Base-by-base conservation (phyloP, 2,113 vertebrate species). In the Cyprinus carpio region DNA sequence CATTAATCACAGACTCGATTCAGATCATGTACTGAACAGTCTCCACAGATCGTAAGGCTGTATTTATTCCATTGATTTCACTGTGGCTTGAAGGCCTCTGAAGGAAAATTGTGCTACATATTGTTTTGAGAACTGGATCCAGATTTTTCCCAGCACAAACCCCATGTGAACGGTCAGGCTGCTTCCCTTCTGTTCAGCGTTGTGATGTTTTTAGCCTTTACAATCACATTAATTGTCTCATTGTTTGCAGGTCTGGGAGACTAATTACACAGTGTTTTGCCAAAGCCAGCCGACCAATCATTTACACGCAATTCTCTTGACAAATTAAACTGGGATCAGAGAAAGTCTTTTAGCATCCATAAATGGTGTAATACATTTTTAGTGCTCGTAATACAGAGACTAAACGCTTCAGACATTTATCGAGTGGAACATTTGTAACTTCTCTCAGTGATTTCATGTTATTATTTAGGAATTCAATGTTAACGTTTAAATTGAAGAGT, bases 201-300 rank as follows among this genome's bases (percentile, higher is more conserved):
- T 11, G 11, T 27, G n/a, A 6, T 64, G 12, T 11, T 64, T 64
- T 64, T 64, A 11, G 60, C 11, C 60, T 64, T 64, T 27, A 64
- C 60, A 64, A 64, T 64, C 60, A 64, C 11, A 64, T 64, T 64
- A 64, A 27, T 64, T 64, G n/a, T 64, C n/a, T 64, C n/a, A 27
- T 64, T 64, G 60, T 64, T 64, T 64, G 60, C 60, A 64, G 60
- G 60, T 64, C n/a, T 64, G 60, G n/a, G 60, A 64, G 60, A 64
- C 60, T 27, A 64, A 64, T 64, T 64, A 64, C n/a, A 62, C 60
- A 64, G n/a, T 64, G 60, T 64, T 64, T 27, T 64, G n/a, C 60
- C 60, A 64, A 27, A 64, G 60, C 58, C 56, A n/a, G 23, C 58
- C 58, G n/a, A 9, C 10, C 60, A 25, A 64, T 27, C 10, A n/a